phyloP scores from a whole-genome alignment of 1,140 invertebrate genomes.

The Vanessa atalanta region DNA sequence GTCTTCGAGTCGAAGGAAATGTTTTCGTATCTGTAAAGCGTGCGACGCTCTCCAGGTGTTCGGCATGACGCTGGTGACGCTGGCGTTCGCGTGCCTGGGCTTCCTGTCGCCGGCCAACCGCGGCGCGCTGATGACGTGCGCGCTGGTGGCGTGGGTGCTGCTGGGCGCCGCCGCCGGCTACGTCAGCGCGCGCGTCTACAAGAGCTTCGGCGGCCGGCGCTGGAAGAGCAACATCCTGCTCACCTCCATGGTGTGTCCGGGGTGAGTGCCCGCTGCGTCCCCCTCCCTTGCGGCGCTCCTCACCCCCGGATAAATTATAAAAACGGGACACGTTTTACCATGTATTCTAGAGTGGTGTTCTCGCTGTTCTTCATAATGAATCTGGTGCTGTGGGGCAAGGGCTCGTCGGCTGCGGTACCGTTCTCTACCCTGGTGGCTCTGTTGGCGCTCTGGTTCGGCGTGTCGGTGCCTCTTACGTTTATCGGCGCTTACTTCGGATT shows the following conservation, averaged over 20 bases:
- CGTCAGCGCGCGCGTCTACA: slow-evolving; percentile 97
- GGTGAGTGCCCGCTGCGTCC: slow-evolving; percentile 82
- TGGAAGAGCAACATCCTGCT: slow-evolving; percentile 99
- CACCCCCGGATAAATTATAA: too few relatives aligned
- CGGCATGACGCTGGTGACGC: slow-evolving; percentile 87
- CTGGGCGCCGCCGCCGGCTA: slow-evolving; percentile 98
- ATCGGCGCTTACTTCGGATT: slow-evolving; percentile 99
- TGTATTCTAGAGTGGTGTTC: slow-evolving; percentile 91
- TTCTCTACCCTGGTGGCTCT: slow-evolving; percentile 99
- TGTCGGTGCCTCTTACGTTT: slow-evolving; percentile 98
- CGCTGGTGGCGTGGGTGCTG: slow-evolving; percentile 96
- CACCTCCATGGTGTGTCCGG: slow-evolving; percentile 97
- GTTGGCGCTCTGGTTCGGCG: slow-evolving; percentile 97
- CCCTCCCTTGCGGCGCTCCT: too few relatives aligned
- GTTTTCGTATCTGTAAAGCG: too few relatives aligned
- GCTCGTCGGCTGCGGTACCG: slow-evolving; percentile 96
- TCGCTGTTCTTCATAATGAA: slow-evolving; percentile 98
- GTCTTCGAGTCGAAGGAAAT: too few relatives aligned
- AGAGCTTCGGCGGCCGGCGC: slow-evolving; percentile 98
- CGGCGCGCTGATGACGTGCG: slow-evolving; percentile 98
- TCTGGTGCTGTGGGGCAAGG: slow-evolving; percentile 96
- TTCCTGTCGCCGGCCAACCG: slow-evolving; percentile 99
- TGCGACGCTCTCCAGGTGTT: slow-evolving; percentile 63
- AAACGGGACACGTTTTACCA: too few relatives aligned
- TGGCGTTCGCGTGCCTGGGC: slow-evolving; percentile 98